A percentile compares a stretch with the other conserved stretches of the same genome.
These are phyloP conservation scores for Mobula birostris DNA, from an alignment of 2,113 vertebrate genomes.

Conservation along the genomic window DNA sequence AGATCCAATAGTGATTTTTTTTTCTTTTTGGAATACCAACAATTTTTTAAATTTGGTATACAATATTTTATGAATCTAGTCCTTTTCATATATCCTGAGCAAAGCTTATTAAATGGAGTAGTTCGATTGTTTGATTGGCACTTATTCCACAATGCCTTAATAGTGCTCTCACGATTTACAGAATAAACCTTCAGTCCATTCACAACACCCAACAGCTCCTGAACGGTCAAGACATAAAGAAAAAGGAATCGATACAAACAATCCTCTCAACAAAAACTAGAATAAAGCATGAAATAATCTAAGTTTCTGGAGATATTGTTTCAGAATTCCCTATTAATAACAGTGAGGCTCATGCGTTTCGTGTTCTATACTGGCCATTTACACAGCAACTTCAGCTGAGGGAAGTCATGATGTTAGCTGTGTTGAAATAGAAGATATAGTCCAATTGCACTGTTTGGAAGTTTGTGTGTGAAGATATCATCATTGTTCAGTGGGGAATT, in stretches of 20 bases:
- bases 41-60: background rate
- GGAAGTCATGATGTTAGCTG: background rate
- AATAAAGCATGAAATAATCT: background rate
- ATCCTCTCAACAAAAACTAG: background rate
- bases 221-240: background rate
- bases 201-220: background rate
- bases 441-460: background rate
- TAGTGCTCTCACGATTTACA: background rate
- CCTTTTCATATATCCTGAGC: background rate
- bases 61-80: background rate
- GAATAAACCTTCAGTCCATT: background rate
- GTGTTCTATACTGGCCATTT: background rate
- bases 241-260: background rate
- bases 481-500: background rate
- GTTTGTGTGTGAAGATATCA: background rate
- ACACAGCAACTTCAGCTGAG: background rate
- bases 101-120: background rate
- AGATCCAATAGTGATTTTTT: background rate
- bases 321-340: background rate
- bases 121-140: background rate
- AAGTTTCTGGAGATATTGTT: background rate
- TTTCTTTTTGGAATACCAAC: background rate
- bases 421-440: background rate
- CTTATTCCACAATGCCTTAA: background rate
- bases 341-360: background rate